Evolutionary conservation across 2,797 vertebrate species (phyloP).

Genomic region (Adrianichthys oophorus): DNA sequence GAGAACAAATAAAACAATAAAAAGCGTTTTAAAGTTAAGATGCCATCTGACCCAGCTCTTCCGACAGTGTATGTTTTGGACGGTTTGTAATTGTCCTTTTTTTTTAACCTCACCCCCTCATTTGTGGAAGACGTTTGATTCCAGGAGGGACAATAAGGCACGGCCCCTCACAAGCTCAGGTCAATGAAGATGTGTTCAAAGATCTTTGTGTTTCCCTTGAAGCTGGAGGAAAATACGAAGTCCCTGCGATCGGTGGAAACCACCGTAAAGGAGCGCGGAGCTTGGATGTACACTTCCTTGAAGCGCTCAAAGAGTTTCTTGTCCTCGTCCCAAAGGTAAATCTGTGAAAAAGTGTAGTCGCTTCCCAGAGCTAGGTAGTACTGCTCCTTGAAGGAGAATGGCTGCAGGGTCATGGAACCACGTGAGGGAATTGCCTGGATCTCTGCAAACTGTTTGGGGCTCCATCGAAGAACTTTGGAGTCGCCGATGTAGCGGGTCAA

Average conservation of each 20-base stretch:
- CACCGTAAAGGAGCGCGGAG: conserved; percentile 94
- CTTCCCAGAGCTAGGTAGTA: conserved; percentile 95
- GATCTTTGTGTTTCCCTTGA: conserved; percentile 97
- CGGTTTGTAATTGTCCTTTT: conserved; percentile 29
- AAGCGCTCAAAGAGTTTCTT: conserved; percentile 89
- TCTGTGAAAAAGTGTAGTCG: conserved; percentile 97
- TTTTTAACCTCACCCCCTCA: conserved; percentile 19
- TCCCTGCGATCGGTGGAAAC: conserved; percentile 94
- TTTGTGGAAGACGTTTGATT: conserved; percentile 64
- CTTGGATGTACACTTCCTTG: conserved; percentile 96
- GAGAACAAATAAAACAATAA: conserved; percentile 13
- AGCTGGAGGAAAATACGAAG: conserved; percentile 97
- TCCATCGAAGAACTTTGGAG: conserved; percentile 93
- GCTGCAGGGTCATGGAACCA: conserved; percentile 96
- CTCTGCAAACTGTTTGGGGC: conserved; percentile 90
- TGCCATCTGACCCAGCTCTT: conserved; percentile 16
- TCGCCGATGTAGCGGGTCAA: conserved; percentile 97
- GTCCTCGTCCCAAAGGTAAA: conserved; percentile 92
- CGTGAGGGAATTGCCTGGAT: conserved; percentile 93
- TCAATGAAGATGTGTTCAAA: conserved; percentile 94
- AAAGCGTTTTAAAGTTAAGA: conserved; percentile 6
- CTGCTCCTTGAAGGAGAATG: conserved; percentile 91
- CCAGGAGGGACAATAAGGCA: conserved; percentile 46
- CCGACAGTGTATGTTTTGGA: conserved; percentile 31
- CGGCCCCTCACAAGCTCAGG: conserved; percentile 84